Evolutionary conservation across 2,113 vertebrate species (phyloP), one percentile per base, ranked within the genome.

Genomic region (Vicugna pacos): DNA sequence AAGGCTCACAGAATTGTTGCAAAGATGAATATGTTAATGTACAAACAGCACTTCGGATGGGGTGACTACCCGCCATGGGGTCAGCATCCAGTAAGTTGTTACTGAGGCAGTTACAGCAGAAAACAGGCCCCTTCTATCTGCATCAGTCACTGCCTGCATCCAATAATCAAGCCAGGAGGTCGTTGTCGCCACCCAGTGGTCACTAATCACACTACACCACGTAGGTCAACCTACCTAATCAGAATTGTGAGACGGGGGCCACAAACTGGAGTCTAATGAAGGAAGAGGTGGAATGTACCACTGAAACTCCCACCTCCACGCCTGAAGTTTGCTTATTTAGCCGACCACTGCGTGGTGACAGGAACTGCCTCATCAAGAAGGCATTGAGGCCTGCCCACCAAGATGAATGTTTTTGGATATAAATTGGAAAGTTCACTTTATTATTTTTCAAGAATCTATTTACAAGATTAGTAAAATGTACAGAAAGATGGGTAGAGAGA

Each of bases 111-210:
- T 54, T 20, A 12, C 0, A 69, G 38, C 35, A 73, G 69, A 67
- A 70, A 76, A 42, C 15, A 58, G 56, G 38, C 35, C 48, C 46
- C 4, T 75, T 81, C 62, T 60, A 26, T 69, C 1, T 19, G 12
- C 30, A 11, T 14, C 35, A 76, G 65, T 67, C 85, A 46, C 15
- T 54, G 30, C n/a, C 67, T 3, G 3, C 16, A 9, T 6, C 56
- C 81, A 42, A 58, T 28, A 4, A 76, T 62, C 60, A 50, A 38
- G 28, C 92, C 79, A 86, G 54, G 76, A 96, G 76, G 82, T 70
- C 70, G 93, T 95, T 95, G 93, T 91, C 70, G 92, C 96, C 97
- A 96, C 81, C 97, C 65, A 28, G 91, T 95, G 97, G 91, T 19
- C 77, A 54, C 3, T 52, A 5, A 2, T 38, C 69, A 82, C 88